These are phyloP conservation scores for Poecilia velifera DNA, from an alignment of 2,797 vertebrate species.

Conservation along the genomic window DNA sequence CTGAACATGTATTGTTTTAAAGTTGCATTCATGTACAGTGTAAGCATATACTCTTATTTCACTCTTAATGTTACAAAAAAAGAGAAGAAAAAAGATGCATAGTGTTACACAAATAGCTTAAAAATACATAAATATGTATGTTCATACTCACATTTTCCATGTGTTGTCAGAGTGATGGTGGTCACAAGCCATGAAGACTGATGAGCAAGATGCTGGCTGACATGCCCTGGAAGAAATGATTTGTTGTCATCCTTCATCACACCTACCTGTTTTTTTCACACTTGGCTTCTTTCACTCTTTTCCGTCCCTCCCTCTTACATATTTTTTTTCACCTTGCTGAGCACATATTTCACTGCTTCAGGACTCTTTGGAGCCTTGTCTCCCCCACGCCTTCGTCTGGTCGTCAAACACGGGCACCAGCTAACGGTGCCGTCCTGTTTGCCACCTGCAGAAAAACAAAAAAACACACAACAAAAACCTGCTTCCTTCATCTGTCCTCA, in stretches of 20 bases:
- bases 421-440: conserved; percentile 52
- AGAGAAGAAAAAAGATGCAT: not conserved
- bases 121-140: conserved; percentile 30
- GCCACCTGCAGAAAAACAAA: conserved; percentile 71
- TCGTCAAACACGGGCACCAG: conserved; percentile 59
- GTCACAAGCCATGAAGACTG: conserved; percentile 63
- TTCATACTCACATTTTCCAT: conserved; percentile 25
- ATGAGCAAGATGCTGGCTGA: conserved; percentile 71
- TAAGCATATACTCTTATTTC: not conserved
- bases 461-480: conserved; percentile 66
- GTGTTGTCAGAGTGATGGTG: conserved; percentile 60
- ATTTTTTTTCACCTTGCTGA: conserved; percentile 52
- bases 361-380: conserved; percentile 27
- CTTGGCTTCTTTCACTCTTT: conserved; percentile 55
- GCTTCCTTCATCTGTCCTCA: conserved; percentile 63
- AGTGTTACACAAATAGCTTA: conserved; percentile 18
- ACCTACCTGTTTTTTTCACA: conserved; percentile 76
- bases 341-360: conserved; percentile 49
- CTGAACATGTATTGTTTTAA: not conserved
- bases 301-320: conserved; percentile 23
- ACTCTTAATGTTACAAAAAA: not conserved
- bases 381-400: conserved; percentile 13
- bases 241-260: conserved; percentile 72
- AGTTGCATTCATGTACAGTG: not conserved
- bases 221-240: conserved; percentile 73